Evolutionary conservation across 2,113 vertebrate genomes (phyloP), one percentile per base, ranked within the genome.

Genomic region (Rhagologus leucostigma): DNA sequence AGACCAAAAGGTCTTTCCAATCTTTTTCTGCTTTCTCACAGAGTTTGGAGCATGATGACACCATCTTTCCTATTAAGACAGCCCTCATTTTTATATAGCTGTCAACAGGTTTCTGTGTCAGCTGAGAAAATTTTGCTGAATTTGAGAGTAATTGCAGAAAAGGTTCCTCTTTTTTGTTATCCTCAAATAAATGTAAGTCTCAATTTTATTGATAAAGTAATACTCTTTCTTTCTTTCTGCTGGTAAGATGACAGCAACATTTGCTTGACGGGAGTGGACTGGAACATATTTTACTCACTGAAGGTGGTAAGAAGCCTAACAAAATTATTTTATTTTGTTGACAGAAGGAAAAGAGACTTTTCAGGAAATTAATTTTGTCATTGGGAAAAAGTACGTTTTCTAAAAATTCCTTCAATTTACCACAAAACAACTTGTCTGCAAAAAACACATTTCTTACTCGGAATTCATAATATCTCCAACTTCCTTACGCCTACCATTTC

Each of bases 281-380:
- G 55, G 84, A 94, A 94, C 20, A 77, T 68, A 84, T 87, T 95
- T 79, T 87, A 75, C 93, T 52, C 1, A 0, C 39, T 87, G 65
- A 96, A 93, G 35, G 23, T 95, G 63, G 21, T 71, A 89, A 87
- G 65, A 71, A 95, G 19, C 32, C 78, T 76, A 96, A 90, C 9
- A 91, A 50, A 35, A 57, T 65, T 57, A 16, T 57, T 69, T 44
- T 89, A 12, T 87, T 90, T 35, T 91, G 18, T 87, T 91, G 83
- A 78, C 42, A 84, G 89, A 85, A 27, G n/a, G 76, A 91, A 89
- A 95, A 89, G 13, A 87, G 52, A 46, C 18, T 86, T 95, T 93
- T 86, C 30, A 96, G 68, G 44, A 94, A 74, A 91, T 83, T 69
- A 73, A 71, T 63, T 96, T 91, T 96, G 17, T 60, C 49, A 37